Base-by-base conservation (phyloP, 2,797 vertebrate genomes). In the Apogon talboti region DNA sequence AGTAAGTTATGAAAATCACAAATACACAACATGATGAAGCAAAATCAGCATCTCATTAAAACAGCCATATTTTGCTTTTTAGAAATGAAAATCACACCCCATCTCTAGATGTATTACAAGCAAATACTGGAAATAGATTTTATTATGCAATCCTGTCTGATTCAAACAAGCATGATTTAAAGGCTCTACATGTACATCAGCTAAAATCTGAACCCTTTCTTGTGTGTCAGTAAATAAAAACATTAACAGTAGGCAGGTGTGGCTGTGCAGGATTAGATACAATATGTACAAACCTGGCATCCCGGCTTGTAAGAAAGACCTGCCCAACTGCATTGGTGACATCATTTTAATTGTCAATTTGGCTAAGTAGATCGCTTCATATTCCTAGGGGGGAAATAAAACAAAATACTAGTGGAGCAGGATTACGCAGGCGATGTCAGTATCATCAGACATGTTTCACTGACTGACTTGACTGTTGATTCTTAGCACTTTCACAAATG, bases 261-360 rank as follows among this genome's bases (percentile, higher is more conserved):
- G 16, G 3, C 12, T 18, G 1, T 52, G 21, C 12, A 43, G 18
- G 21, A 57, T 41, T 12, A 14, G 19, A n/a, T 11, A 18, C 1
- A 30, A 38, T 5, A 8, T 53, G 21, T 44, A 84, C 87, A 57
- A 79, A 98, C 97, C 96, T 95, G 95, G 90, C 85, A 93, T 93
- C 68, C 95, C 96, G 73, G 95, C 93, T 83, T 97, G 96, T 76
- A 98, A 91, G 70, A 97, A 96, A 10, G 97, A 96, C 74, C 96
- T 93, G 87, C 96, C 97, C 91, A 97, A 66, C 90, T 98, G 96
- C 86, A 98, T 91, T 13, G 97, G 97, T 66, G 97, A 96, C 96
- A 98, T 98, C 97, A 97, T 98, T 90, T 99, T 96, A 89, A 99
- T 98, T 86, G 97, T 98, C 89, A 99, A 85, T 87, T 95, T 98